Evolutionary conservation across 2,888 invertebrate genomes (phyloP), one percentile per base, ranked within the genome.

Genomic region (Calameuta idolon): DNA sequence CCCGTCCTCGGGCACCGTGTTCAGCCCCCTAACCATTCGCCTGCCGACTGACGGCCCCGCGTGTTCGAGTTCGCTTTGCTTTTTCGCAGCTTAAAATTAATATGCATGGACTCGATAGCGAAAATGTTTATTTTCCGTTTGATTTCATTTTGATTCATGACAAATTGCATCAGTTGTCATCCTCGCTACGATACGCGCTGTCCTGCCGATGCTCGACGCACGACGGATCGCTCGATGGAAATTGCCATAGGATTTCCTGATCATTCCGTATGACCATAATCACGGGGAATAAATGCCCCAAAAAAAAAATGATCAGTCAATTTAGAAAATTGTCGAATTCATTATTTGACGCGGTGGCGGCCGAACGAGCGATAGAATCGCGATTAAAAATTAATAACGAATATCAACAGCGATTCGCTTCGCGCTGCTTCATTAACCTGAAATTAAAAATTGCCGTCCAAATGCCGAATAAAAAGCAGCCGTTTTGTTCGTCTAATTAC

Each of bases 71-170:
- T 81, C 82, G 83, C 81, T 85, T 88, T 85, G 88, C 86, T 89
- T 90, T 90, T 90, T 89, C 87, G 87, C 84, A 88, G 90, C 90
- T 91, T 90, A 89, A 90, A 90, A 91, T 91, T 91, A 91, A 91
- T 90, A 91, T 91, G 91, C 90, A 91, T 91, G 90, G 89, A 87
- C 82, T 86, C 84, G 86, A 86, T 87, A 84, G 87, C 84, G 86
- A 83, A 88, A 90, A 87, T 90, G 90, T 91, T 91, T 91, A 90
- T 90, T 90, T 90, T 89, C 82, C 83, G 89, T 88, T 90, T 90
- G 89, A 90, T 91, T 91, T 90, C 90, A 87, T 90, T 90, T 91
- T 90, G 90, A 90, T 90, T 89, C 87, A 87, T 88, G 90, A 91
- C 90, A 89, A 90, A 90, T 90, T 86, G 87, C 85, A 80, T 75